Percentiles rank a stretch among this genome's conserved stretches.
These are phyloP conservation scores for Spheniscus humboldti DNA, from an alignment of 2,797 vertebrate species.

Conservation along the genomic window DNA sequence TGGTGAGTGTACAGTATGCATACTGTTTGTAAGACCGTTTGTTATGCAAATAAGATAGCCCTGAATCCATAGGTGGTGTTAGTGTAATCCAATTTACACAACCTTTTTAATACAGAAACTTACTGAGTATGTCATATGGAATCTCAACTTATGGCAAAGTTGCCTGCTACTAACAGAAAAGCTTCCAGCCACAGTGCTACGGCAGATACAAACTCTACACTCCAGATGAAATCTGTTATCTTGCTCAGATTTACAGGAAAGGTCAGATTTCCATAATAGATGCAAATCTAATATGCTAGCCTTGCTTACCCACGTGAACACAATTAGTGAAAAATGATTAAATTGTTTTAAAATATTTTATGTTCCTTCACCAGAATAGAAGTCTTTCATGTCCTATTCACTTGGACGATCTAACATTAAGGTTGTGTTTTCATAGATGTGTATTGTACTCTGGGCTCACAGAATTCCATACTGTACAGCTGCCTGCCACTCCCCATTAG, in stretches of 20 bases:
- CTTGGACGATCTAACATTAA: background rate
- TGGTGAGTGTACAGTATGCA: conserved; percentile 38
- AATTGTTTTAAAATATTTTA: background rate
- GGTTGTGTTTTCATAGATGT: background rate
- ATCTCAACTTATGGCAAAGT: background rate
- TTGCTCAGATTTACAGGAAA: background rate
- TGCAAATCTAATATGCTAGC: background rate
- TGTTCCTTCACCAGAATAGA: background rate
- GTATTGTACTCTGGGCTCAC: background rate
- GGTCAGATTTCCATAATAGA: background rate
- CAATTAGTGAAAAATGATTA: background rate
- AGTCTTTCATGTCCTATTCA: background rate
- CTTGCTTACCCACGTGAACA: background rate
- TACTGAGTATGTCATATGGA: background rate
- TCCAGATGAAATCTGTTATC: background rate
- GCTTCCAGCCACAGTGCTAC: background rate
- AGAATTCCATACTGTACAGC: background rate
- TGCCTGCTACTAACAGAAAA: background rate
- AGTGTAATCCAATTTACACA: conserved; percentile 10
- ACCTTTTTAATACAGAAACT: background rate
- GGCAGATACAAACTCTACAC: background rate
- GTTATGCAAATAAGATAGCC: conserved; percentile 43
- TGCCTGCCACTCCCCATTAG: background rate
- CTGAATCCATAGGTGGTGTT: conserved; percentile 24
- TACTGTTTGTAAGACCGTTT: conserved; percentile 14